phyloP scores from a whole-genome alignment of 2,113 vertebrate genomes.

The Sinosuthora webbiana region DNA sequence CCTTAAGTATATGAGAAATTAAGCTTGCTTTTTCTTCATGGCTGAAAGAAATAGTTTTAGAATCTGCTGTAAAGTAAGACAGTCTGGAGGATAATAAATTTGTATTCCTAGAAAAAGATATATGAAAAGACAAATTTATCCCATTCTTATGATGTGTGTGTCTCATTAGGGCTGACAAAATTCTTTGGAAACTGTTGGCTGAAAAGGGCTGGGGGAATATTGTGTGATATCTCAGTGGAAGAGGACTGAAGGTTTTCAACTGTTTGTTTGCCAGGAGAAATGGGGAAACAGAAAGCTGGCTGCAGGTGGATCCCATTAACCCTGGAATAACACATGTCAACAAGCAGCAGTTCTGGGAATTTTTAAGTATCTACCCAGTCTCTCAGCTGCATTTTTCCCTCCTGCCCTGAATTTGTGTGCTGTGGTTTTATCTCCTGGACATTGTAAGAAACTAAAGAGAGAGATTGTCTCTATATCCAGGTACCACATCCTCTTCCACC shows the following conservation, averaged over 20 bases:
- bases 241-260: not conserved
- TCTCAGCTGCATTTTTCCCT: constrained; percentile 14
- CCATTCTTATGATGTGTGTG: not conserved
- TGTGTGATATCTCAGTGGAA: not conserved
- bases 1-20: not conserved
- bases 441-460: not conserved
- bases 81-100: not conserved
- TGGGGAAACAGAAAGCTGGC: not conserved
- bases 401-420: not conserved
- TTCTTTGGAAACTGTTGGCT: not conserved
- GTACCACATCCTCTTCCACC: not conserved
- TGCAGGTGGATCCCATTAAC: constrained; percentile 66
- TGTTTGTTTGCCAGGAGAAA: not conserved
- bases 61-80: not conserved
- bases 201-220: not conserved
- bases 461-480: not conserved
- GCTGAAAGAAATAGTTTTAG: not conserved
- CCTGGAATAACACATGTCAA: constrained; percentile 30
- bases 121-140: not conserved
- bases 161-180: not conserved
- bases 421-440: not conserved
- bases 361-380: not conserved
- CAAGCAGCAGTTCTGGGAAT: not conserved
- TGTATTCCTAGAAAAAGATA: not conserved
- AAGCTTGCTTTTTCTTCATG: not conserved